Evolutionary conservation across 2,888 invertebrate species (phyloP).

Genomic region (Eupithecia inturbata): DNA sequence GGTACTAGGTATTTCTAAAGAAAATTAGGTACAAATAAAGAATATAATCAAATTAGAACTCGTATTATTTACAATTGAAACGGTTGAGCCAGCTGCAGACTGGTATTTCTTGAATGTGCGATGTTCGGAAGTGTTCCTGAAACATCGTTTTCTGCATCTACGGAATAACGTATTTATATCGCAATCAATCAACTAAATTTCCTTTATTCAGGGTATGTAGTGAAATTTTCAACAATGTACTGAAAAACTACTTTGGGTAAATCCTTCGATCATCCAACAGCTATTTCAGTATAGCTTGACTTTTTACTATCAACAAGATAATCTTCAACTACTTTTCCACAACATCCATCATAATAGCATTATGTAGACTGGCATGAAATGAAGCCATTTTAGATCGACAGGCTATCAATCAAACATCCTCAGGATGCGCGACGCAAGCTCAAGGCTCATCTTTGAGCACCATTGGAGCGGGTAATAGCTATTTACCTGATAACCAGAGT

Average conservation of each 20-base stretch:
- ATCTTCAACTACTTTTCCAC: conserved; percentile 31
- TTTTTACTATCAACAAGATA: conserved; percentile 3
- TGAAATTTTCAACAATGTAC: neutral
- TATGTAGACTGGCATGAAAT: conserved; percentile 74
- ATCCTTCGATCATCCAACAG: neutral
- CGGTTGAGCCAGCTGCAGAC: too few species aligned
- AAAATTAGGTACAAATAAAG: neutral
- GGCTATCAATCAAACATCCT: conserved; percentile 74
- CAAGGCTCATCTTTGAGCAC: conserved; percentile 72
- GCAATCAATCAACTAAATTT: too few species aligned
- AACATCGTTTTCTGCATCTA: too few species aligned
- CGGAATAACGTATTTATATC: too few species aligned
- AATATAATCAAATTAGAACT: neutral
- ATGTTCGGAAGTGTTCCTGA: too few species aligned
- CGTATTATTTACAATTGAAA: neutral
- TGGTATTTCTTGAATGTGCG: too few species aligned
- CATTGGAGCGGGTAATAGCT: conserved; percentile 81
- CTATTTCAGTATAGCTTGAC: neutral
- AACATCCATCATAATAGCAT: conserved; percentile 57
- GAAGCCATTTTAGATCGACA: conserved; percentile 66
- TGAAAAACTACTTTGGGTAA: neutral
- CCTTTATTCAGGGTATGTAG: too few species aligned
- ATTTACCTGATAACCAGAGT: conserved; percentile 69
- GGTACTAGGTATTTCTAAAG: too few species aligned
- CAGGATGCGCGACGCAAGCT: conserved; percentile 53